Evolutionary conservation across 2,113 vertebrate genomes (phyloP), one percentile per base, ranked within the genome.

Genomic region (Hippocampus zosterae): DNA sequence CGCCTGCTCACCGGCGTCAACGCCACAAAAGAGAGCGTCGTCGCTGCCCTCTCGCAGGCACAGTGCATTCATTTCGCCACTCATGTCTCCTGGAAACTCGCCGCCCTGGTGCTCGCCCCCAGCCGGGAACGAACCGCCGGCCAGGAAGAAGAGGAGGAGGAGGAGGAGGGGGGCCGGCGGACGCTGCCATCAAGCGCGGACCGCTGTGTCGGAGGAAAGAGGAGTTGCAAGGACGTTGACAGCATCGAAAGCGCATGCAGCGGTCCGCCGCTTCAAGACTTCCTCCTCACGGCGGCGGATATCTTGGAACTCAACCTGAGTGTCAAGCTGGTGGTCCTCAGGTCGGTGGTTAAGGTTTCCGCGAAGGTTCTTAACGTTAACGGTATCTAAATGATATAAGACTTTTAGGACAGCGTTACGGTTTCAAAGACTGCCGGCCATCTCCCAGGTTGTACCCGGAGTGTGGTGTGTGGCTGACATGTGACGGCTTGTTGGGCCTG

Each of bases 1-100:
- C 94, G 94, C 56, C 95, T 96, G 0, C 89, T 98, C 27, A 94
- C 94, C 0, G 95, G 94, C 68, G 88, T 82, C 0, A 81, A 89
- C 12, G 96, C 96, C 56, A 98, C 94, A 40, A 98, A 97, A 68
- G 95, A 98, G 85, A 91, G 93, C 1, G 94, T 95, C 37, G 89
- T 96, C 85, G 93, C 93, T 0, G 93, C 95, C 2, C 92, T 98
- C 46, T 92, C 79, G 19, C 94, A 95, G 90, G 94, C 96, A 0
- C 96, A 98, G 79, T 98, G 96, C 4, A 92, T 95, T n/a, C 96
- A 98, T 88, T 96, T 98, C 5, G 96, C 96, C 18, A 98, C 96
- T 5, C 96, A 98, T 1, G 86, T 97, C 69, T 98, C 96, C 50
- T 98, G 96, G 95, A 98, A 98, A 70, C 91, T 98, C 40, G 92